Evolutionary conservation across 2,113 vertebrate genomes (phyloP), one percentile per base, ranked within the genome.

Genomic region (Abramis brama): DNA sequence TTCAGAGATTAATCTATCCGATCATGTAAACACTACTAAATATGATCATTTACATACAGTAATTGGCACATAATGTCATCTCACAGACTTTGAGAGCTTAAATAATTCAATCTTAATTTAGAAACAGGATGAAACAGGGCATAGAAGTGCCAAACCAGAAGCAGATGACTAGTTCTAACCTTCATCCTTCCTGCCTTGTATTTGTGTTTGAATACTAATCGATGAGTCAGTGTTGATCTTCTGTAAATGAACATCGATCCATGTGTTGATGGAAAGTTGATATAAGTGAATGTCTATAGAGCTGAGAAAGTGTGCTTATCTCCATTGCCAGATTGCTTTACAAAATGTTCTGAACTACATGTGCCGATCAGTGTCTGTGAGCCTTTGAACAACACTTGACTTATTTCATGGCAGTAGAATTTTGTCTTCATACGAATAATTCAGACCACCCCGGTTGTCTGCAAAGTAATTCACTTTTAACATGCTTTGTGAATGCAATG

Each of bases 91-190:
- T 81, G 68, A 81, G 57, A 27, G 3, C 4, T 52, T 33, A 85
- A 66, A 88, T 76, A 68, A 73, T 36, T 87, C 9, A 47, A 8
- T 52, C 66, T 85, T 55, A 82, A 21, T 60, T 64, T 87, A 5
- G 25, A 19, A 27, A 52, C 33, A 73, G 55, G 21, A 25, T 3
- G 15, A 27, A 27, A 50, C 33, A 43, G 66, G 25, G 15, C 60
- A 36, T 1, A 62, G 68, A 43, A 86, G 55, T 57, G 6, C 19
- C 19, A 57, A 57, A 21, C 6, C 55, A 21, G 55, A 57, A 23
- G 55, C 7, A 57, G 5, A 52, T 52, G 50, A 15, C 50, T 52
- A 52, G 50, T 52, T 52, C 13, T 52, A 52, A 52, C 15, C 50
- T 57, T 23, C 12, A 57, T 23, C 55, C 55, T 21, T 57, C 55